Base-by-base conservation (phyloP, 2,888 invertebrate genomes). In the Oligia latruncula region DNA sequence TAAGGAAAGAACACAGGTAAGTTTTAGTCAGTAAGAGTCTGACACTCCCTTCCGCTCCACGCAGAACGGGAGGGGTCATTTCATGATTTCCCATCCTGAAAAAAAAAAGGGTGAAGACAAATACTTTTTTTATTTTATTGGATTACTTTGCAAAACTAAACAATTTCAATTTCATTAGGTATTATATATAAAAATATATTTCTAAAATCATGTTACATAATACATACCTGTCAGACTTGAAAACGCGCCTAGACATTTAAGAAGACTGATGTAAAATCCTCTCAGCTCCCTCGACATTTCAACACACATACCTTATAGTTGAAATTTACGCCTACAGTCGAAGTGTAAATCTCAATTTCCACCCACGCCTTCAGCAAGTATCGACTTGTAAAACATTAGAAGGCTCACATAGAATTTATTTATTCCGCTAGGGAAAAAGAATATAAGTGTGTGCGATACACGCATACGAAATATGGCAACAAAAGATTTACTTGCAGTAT, bases 401-500 rank as follows among this genome's bases (percentile, higher is more conserved):
- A 74, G 67, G 67, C 74, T 77, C 58, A 76, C 66, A 70, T 65
- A 66, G 23, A 85, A 88, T 88, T 78, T 88, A 86, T 86, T 88
- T 88, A 86, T 88, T 78, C 66, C 86, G 13, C 74, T 43, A 74
- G 88, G 88, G 81, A 73, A 81, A 83, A 81, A 66, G 74, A 78
- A 76, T 78, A 78, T 73, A 85, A 78, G 71, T 85, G 29, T n/a
- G 86, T 46, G 72, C 86, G 85, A 85, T 81, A 85, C 78, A 81
- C 76, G 86, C 86, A 86, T 86, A 81, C 88, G 8, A 66, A 88
- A 81, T 85, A 81, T 73, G n/a, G 35, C 29, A 6, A 46, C 49
- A 58, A 71, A 73, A 75, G 65, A 71, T 84, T 79, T 76, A 64
- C 40, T 85, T 23, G 35, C 43, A 71, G 17, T 74, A 65, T 72